Conservation (phyloP, 2,797 vertebrate genomes). For the Triplophysa yarkandensis region DNA sequence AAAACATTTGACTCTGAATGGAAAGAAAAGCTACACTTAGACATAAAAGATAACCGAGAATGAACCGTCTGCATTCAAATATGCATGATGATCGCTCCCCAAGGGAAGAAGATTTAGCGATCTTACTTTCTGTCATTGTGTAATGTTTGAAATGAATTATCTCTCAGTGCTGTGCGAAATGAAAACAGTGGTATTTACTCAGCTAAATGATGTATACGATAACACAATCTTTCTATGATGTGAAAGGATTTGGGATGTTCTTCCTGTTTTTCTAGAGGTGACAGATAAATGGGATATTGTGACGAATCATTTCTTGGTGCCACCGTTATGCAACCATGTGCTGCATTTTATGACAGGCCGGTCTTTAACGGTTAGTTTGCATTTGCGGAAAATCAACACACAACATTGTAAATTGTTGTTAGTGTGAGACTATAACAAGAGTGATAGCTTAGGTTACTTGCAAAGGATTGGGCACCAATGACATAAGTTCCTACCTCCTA, state of each 20-base stretch:
- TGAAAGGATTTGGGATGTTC: neutral
- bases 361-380: neutral
- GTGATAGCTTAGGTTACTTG: neutral
- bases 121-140: neutral
- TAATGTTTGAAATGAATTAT: neutral
- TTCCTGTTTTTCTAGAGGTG: neutral
- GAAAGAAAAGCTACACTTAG: constrained; percentile 24
- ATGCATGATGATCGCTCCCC: neutral
- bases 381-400: constrained; percentile 28
- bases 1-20: constrained; percentile 29
- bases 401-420: neutral
- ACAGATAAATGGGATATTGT: constrained; percentile 13
- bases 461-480: neutral
- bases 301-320: neutral
- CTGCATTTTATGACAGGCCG: neutral
- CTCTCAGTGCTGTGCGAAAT: neutral
- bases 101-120: neutral
- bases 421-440: constrained; percentile 1
- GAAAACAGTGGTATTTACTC: constrained; percentile 9
- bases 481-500: constrained; percentile 1
- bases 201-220: neutral
- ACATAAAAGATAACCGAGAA: neutral
- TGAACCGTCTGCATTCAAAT: neutral
- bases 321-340: neutral
- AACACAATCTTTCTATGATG: neutral